Base-by-base conservation (phyloP, 2,113 vertebrate genomes). In the Podilymbus podiceps region DNA sequence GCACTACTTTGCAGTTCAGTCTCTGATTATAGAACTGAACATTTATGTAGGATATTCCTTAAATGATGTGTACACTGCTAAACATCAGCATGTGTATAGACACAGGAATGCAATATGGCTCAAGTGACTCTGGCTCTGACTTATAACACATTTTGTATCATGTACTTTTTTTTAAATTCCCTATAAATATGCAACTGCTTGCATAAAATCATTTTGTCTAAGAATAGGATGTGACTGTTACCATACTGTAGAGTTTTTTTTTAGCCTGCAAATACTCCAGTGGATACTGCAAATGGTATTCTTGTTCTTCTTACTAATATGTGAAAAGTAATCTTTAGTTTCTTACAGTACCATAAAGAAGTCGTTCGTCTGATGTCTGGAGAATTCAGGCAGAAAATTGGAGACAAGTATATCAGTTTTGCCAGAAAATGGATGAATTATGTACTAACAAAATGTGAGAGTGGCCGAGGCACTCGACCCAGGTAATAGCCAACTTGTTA, bases 361-460 rank as follows among this genome's bases (percentile, higher is more conserved):
- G 99, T 99, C 88, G 99, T 99, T 93, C 99, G 99, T 38, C 97
- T 99, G 74, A 99, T 99, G 99, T 99, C 99, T 75, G 99, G 99
- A 84, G 99, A 99, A 96, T 99, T 99, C 97, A 98, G 99, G 77
- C 99, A 99, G 98, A 99, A 99, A 97, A 99, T 99, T 64, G 99
- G 99, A 62, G 99, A 99, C 78, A 99, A 98, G 72, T 99, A 99
- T 71, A 99, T 99, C 78, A 98, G 96, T 91, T 99, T 99, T 97
- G 99, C 99, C 84, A 98, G 98, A 83, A 99, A 99, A 79, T 99
- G 99, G 99, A 99, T 99, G 99, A 99, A 98, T 95, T 99, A 99
- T 8, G 99, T 99, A 35, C 98, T 99, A 56, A 99, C 99, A 40
- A 99, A 99, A 96, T 99, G 99, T 95, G 99, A 99, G 98, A 99